Conservation (phyloP, 2,888 invertebrate species). For the Loripinus fragilis region DNA sequence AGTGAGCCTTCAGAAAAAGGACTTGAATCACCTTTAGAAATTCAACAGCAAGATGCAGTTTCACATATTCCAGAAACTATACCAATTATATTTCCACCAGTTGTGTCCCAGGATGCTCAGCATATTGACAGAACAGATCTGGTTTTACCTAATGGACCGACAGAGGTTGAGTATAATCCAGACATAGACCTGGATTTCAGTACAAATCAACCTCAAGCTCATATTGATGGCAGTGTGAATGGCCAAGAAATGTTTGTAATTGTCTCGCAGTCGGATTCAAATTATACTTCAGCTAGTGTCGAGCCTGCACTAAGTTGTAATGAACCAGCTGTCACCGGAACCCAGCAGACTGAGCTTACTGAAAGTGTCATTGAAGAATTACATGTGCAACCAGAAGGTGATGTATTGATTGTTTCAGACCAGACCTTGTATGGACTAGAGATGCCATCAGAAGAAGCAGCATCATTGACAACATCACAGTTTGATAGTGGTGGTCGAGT, state of each 20-base stretch:
- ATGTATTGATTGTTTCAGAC: conserved; percentile 74
- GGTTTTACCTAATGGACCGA: conserved; percentile 84
- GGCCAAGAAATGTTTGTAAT: conserved; percentile 29
- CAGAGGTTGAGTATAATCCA: conserved; percentile 85
- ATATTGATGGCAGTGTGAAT: conserved; percentile 1
- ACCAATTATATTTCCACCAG: conserved; percentile 22
- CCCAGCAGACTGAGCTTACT: conserved; percentile 57
- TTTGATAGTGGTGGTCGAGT: conserved; percentile 47
- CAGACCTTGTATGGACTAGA: conserved; percentile 83
- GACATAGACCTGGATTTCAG: conserved; percentile 79
- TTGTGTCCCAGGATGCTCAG: conserved; percentile 17
- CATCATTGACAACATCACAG: conserved; percentile 65
- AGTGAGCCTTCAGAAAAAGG: conserved; percentile 76
- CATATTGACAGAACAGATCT: conserved; percentile 14
- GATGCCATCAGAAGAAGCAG: conserved; percentile 82
- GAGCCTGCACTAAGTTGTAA: conserved; percentile 23
- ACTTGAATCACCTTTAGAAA: conserved; percentile 61
- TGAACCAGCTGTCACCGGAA: conserved; percentile 23
- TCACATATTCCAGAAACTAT: conserved; percentile 39
- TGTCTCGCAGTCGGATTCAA: conserved; percentile 26
- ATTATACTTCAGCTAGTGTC: conserved; percentile 5
- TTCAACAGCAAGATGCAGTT: conserved; percentile 27
- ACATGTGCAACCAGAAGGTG: conserved; percentile 63
- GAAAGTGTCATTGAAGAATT: conserved; percentile 73
- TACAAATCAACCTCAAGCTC: conserved; percentile 30